Evolutionary conservation across 2,888 invertebrate species (phyloP).

Genomic region (Drosophila helvetica): DNA sequence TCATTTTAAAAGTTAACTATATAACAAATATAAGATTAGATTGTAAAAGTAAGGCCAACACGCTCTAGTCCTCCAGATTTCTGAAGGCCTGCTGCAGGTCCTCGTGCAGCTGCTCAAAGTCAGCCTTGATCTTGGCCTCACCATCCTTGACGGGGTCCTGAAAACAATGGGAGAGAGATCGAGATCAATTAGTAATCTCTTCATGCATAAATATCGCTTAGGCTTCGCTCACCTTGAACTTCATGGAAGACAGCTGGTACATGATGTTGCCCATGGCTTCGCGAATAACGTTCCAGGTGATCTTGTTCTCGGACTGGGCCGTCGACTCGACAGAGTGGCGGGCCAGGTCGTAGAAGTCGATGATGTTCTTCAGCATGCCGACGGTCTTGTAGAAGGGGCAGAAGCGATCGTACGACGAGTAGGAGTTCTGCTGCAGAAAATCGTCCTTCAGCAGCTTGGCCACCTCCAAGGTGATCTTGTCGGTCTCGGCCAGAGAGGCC

Average conservation of each 20-base stretch:
- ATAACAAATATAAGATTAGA: slow-evolving; percentile 79
- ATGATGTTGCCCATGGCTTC: slow-evolving; percentile 98
- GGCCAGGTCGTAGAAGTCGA: slow-evolving; percentile 99
- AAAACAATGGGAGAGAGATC: slow-evolving; percentile 42
- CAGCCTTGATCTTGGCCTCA: slow-evolving; percentile 97
- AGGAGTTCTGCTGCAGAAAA: slow-evolving; percentile 99
- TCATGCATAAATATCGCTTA: not conserved
- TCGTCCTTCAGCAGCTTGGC: slow-evolving; percentile 99
- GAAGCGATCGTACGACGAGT: slow-evolving; percentile 97
- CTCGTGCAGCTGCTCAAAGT: slow-evolving; percentile 98
- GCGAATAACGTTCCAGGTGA: slow-evolving; percentile 98
- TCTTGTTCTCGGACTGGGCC: slow-evolving; percentile 99
- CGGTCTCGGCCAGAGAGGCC: slow-evolving; percentile 98
- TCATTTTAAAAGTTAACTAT: slow-evolving; percentile 76
- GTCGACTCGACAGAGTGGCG: slow-evolving; percentile 99
- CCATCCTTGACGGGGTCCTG: slow-evolving; percentile 99
- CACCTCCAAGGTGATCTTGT: slow-evolving; percentile 99
- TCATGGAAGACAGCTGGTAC: slow-evolving; percentile 99
- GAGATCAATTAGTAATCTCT: not conserved
- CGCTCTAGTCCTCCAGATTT: slow-evolving; percentile 96
- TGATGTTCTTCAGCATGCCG: slow-evolving; percentile 99
- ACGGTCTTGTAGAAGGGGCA: slow-evolving; percentile 99
- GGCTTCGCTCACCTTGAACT: slow-evolving; percentile 92
- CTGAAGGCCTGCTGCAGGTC: slow-evolving; percentile 99
- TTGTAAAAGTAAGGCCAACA: slow-evolving; percentile 74